A percentile compares a stretch with the other conserved stretches of the same genome.
Evolutionary conservation across 1,140 invertebrate genomes (phyloP).

Genomic region (Delia radicum): DNA sequence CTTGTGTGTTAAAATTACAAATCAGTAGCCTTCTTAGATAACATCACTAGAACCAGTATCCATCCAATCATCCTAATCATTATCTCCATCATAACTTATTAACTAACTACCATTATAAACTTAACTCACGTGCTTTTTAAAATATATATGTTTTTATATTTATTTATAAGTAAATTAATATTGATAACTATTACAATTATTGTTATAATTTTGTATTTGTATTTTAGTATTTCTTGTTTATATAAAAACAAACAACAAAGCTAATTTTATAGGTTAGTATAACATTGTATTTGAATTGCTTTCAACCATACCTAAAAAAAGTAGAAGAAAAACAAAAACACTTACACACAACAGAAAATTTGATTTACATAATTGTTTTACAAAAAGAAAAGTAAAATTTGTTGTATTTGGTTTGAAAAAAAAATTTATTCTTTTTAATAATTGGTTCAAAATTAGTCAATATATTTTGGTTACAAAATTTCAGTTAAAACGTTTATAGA

Average conservation of each 20-base stretch:
- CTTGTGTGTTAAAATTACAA: slow-evolving; percentile 5
- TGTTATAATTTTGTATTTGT: too few species aligned
- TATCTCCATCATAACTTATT: background rate
- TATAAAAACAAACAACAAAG: background rate
- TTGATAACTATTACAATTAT: background rate
- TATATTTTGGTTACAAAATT: background rate
- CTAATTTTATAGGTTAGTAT: background rate
- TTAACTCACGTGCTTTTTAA: background rate
- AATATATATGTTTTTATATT: background rate
- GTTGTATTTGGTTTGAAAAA: background rate
- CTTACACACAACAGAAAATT: background rate
- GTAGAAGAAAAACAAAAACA: background rate
- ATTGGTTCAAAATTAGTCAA: background rate
- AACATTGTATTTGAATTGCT: background rate
- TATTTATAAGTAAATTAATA: background rate
- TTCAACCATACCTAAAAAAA: background rate
- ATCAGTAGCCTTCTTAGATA: background rate
- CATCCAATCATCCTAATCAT: background rate
- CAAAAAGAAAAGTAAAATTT: background rate
- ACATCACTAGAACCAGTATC: background rate
- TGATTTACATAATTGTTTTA: too few species aligned
- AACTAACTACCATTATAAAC: background rate
- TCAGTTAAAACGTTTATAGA: background rate
- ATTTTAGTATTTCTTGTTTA: background rate
- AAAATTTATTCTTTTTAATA: background rate